Evolutionary conservation across 2,797 vertebrate species (phyloP).

Genomic region (Neopelma chrysocephalum): DNA sequence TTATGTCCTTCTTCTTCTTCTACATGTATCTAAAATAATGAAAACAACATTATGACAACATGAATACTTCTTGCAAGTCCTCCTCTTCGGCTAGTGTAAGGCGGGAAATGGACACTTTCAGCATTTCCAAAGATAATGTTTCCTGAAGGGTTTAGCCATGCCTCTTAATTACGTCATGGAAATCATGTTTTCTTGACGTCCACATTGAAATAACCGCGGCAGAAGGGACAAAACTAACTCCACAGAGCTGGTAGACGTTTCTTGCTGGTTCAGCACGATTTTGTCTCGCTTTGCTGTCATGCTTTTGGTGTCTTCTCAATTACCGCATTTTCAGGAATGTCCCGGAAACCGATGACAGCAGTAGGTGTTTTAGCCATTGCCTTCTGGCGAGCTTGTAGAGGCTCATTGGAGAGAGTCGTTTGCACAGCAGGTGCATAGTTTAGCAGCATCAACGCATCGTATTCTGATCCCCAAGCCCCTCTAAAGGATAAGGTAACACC

Average conservation of each 20-base stretch:
- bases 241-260: neutral
- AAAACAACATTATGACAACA: neutral
- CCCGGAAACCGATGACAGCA: neutral
- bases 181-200: neutral
- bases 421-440: neutral
- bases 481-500: neutral
- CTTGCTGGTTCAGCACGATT: neutral
- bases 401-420: neutral
- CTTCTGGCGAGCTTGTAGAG: neutral
- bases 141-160: neutral
- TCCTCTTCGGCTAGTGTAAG: neutral
- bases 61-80: neutral
- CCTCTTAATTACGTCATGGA: neutral
- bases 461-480: neutral
- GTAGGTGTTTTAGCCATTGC: neutral
- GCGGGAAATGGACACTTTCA: neutral
- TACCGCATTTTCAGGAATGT: neutral
- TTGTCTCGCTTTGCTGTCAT: neutral
- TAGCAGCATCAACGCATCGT: neutral
- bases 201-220: accelerated
- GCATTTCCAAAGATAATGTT: neutral
- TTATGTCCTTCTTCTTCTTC: neutral
- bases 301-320: neutral
- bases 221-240: neutral
- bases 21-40: neutral